Percentiles rank a stretch among this genome's conserved stretches.
phyloP scores from a whole-genome alignment of 2,888 invertebrate species.

The Cosmia pyralina region DNA sequence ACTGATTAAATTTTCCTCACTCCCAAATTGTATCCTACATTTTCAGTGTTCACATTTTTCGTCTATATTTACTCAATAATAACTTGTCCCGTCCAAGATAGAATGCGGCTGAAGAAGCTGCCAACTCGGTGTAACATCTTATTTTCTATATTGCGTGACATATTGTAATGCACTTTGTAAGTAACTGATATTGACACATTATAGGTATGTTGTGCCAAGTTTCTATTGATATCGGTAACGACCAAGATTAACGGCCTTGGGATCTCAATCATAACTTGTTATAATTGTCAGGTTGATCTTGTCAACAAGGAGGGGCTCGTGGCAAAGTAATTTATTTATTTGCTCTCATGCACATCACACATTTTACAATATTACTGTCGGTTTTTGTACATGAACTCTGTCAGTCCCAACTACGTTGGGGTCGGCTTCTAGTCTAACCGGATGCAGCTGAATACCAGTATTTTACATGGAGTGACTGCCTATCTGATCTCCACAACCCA shows the following conservation, averaged over 20 bases:
- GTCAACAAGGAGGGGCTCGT: too few species aligned
- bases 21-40: neutral
- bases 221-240: constrained; percentile 5
- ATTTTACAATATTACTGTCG: too few species aligned
- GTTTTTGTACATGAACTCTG: too few species aligned
- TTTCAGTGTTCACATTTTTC: constrained; percentile 23
- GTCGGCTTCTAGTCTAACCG: too few species aligned
- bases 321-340: too few species aligned
- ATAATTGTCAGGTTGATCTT: too few species aligned
- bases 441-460: too few species aligned
- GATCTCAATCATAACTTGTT: too few species aligned
- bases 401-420: too few species aligned
- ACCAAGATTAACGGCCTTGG: neutral
- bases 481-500: too few species aligned
- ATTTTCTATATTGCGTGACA: constrained; percentile 33
- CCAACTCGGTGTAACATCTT: constrained; percentile 53
- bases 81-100: constrained; percentile 39
- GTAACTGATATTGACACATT: constrained; percentile 49
- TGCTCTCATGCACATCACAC: too few species aligned
- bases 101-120: constrained; percentile 57
- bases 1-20: neutral
- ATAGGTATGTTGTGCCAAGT: constrained; percentile 51
- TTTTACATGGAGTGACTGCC: too few species aligned
- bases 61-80: constrained; percentile 45
- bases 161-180: constrained; percentile 56